Percentiles rank a stretch among this genome's conserved stretches.
Evolutionary conservation across 2,113 vertebrate genomes (phyloP).

Genomic region (Cebidichthys violaceus): DNA sequence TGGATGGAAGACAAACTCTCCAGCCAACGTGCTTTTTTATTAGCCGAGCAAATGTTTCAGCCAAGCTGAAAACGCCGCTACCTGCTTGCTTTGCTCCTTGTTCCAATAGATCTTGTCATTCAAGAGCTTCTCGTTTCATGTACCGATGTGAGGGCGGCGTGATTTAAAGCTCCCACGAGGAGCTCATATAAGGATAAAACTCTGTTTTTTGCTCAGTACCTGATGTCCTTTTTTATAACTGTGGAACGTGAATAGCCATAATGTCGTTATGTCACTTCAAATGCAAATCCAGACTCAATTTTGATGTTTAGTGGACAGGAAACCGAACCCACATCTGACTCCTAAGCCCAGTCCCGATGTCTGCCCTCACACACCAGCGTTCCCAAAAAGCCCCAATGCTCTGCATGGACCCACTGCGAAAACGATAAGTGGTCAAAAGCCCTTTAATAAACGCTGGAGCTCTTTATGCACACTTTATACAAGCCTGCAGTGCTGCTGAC

Average conservation of each 20-base stretch:
- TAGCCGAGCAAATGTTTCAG: conserved; percentile 58
- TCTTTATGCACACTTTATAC: conserved; percentile 25
- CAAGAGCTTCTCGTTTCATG: conserved; percentile 17
- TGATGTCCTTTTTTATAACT: not conserved
- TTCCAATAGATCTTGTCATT: conserved; percentile 35
- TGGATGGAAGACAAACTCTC: conserved; percentile 54
- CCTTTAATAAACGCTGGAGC: conserved; percentile 9
- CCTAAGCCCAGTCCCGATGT: conserved; percentile 32
- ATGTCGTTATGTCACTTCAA: conserved; percentile 39
- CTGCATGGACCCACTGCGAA: conserved; percentile 32
- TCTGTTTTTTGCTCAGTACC: not conserved
- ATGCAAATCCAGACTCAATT: conserved; percentile 63
- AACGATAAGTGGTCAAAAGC: conserved; percentile 41
- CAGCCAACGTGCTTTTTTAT: conserved; percentile 75
- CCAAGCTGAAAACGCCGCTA: conserved; percentile 52
- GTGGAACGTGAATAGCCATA: conserved; percentile 30
- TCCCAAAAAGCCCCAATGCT: conserved; percentile 38
- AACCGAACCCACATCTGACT: conserved; percentile 64
- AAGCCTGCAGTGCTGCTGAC: conserved; percentile 32
- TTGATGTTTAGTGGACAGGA: conserved; percentile 67
- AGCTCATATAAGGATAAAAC: not conserved
- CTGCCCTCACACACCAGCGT: conserved; percentile 49
- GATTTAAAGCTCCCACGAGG: conserved; percentile 26
- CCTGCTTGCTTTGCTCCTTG: conserved; percentile 31
- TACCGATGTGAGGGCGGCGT: not conserved